These are phyloP conservation scores for Cossypha dichroa DNA, from an alignment of 2,797 vertebrate genomes.

Conservation along the genomic window DNA sequence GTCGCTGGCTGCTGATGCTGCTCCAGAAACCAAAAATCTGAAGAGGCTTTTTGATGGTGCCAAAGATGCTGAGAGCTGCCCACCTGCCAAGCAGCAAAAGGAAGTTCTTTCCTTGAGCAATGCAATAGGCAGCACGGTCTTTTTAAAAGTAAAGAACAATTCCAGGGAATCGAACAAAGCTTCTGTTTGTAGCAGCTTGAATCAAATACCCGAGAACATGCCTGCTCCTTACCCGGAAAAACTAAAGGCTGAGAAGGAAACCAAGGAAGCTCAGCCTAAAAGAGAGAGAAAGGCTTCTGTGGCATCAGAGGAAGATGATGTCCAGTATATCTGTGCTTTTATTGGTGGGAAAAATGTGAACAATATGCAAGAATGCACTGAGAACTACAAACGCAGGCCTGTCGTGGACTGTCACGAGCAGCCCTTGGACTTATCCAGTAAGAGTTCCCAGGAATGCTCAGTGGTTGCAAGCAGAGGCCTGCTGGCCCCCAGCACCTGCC, in stretches of 20 bases:
- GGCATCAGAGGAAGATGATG: slow-evolving; percentile 64
- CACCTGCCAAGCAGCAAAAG: slow-evolving; percentile 74
- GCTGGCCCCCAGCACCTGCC: slow-evolving; percentile 79
- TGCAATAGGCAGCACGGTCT: slow-evolving; percentile 35
- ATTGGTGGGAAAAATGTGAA: slow-evolving; percentile 26
- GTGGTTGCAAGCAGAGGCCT: slow-evolving; percentile 70
- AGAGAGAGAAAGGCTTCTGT: slow-evolving; percentile 11
- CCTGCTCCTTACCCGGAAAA: neutral
- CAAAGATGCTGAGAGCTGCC: slow-evolving; percentile 73
- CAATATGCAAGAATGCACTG: neutral
- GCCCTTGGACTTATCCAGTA: slow-evolving; percentile 87
- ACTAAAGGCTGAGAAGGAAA: slow-evolving; percentile 61
- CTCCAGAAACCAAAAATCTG: slow-evolving; percentile 72
- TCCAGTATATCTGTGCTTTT: slow-evolving; percentile 21
- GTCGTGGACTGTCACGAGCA: slow-evolving; percentile 65
- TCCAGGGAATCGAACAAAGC: slow-evolving; percentile 66
- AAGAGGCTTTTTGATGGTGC: slow-evolving; percentile 74
- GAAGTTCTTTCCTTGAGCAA: slow-evolving; percentile 69
- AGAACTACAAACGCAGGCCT: slow-evolving; percentile 11
- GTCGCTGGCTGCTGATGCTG: slow-evolving; percentile 48
- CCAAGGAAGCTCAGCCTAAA: slow-evolving; percentile 57
- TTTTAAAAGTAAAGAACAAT: slow-evolving; percentile 51
- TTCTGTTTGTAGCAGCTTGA: neutral
- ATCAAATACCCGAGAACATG: neutral
- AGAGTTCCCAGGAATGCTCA: slow-evolving; percentile 72